Evolutionary conservation across 2,888 invertebrate genomes (phyloP), one percentile per base, ranked within the genome.

Genomic region (Stramonita haemastoma): DNA sequence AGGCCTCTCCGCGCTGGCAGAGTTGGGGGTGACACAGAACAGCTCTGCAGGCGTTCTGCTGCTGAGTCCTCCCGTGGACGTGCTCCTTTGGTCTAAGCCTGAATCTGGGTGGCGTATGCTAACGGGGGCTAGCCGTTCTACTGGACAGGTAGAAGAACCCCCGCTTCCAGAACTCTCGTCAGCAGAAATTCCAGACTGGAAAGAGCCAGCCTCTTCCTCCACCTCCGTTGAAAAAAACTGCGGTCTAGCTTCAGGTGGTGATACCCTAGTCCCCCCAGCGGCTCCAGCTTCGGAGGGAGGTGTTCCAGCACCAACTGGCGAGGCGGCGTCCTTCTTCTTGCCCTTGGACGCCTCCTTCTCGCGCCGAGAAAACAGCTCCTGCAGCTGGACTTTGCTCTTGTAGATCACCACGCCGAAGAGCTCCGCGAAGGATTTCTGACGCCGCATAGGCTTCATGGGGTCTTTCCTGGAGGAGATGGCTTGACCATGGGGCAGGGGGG

Each of bases 351-450:
- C 22, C 34, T n/a, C 29, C n/a, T 83, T 70, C n/a, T 56, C 34
- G 8, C 32, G 32, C 19, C 57, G n/a, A 0, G 60, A 29, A 6
- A 89, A 86, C n/a, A 89, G 85, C 34, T 84, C 86, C 26, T 70
- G 60, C 8, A 91, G 60, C 66, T 91, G 91, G 11, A 88, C 88
- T 57, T 87, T 90, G 66, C 91, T 89, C n/a, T 89, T 91, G 32
- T 57, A 87, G n/a, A 91, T 86, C 81, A 91, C 86, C 79, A 81
- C 81, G n/a, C 90, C 90, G 36, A 91, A 91, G 36, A 91, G 89
- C n/a, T 91, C 90, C 6, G 89, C 88, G 13, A 91, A 87, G 19
- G 91, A 90, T 36, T 88, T 90, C 81, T 91, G 91, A 22, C 91
- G 70, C 56, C 90, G 83, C 46, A 91, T 77, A 11, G 77, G 57